phyloP scores from a whole-genome alignment of 1,140 invertebrate species.

The Mamestra configurata region DNA sequence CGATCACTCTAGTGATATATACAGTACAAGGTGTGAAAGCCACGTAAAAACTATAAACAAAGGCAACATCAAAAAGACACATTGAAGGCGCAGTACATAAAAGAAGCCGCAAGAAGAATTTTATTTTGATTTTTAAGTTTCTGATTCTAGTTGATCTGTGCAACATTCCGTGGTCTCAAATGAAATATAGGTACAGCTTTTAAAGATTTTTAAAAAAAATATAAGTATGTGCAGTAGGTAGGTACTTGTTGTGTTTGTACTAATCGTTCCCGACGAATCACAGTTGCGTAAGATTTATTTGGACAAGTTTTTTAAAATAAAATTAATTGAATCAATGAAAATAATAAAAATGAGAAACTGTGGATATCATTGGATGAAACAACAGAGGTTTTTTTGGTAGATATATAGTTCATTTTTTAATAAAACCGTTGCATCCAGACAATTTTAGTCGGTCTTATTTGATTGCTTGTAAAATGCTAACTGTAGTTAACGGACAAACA shows the following conservation, averaged over 20 bases:
- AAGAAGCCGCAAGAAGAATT: not conserved
- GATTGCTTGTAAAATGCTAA: not conserved
- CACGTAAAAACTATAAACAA: no score
- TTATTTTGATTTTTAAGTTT: not conserved
- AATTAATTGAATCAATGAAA: not conserved
- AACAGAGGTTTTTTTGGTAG: not conserved
- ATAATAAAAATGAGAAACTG: not conserved
- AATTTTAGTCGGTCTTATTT: not conserved
- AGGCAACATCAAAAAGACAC: no score
- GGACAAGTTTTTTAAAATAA: not conserved
- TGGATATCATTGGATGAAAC: not conserved
- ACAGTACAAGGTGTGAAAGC: not conserved
- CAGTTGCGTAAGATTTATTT: no score
- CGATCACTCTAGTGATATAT: not conserved
- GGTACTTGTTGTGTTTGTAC: no score
- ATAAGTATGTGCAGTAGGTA: no score
- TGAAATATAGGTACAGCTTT: not conserved
- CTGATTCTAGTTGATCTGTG: no score
- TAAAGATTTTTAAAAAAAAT: not conserved
- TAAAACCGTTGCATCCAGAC: no score
- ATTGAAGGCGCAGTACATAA: no score
- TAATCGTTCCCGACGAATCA: no score
- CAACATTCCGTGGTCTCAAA: no score
- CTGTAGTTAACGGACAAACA: not conserved
- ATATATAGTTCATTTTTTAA: not conserved